Percentiles rank a stretch among this genome's conserved stretches.
Conservation (phyloP, 1,140 invertebrate genomes). For the Zophobas morio region DNA sequence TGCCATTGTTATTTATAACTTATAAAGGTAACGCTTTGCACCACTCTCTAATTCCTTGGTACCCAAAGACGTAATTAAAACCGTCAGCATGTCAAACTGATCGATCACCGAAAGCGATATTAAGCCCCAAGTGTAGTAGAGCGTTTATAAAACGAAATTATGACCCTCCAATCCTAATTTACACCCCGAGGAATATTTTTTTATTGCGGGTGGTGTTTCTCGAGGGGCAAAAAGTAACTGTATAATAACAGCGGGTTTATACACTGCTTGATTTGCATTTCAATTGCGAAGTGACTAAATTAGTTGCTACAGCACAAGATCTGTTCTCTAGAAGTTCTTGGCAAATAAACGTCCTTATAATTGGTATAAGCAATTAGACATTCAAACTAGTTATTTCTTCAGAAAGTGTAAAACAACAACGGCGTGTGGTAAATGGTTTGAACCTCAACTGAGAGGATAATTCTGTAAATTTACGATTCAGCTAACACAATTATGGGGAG, state of each 20-base stretch:
- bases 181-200: constrained; percentile 7
- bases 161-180: constrained; percentile 4
- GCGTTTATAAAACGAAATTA: constrained; percentile 10
- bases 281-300: constrained; percentile 36
- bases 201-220: neutral
- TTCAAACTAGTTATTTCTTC: constrained; percentile 39
- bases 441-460: constrained; percentile 40
- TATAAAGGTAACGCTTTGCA: constrained; percentile 13
- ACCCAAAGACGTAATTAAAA: constrained; percentile 30
- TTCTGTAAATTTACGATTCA: constrained; percentile 37
- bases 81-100: constrained; percentile 17
- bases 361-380: constrained; percentile 41
- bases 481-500: constrained; percentile 34
- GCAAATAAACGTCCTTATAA: constrained; percentile 40
- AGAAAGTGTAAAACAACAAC: constrained; percentile 33
- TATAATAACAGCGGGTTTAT: constrained; percentile 9
- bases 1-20: constrained; percentile 38
- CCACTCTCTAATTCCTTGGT: constrained; percentile 4
- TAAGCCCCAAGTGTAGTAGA: neutral
- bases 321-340: constrained; percentile 9
- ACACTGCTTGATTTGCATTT: constrained; percentile 32
- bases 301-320: constrained; percentile 31
- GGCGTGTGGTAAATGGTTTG: constrained; percentile 31
- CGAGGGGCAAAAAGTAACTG: constrained; percentile 16
- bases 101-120: constrained; percentile 15